phyloP scores from a whole-genome alignment of 30 jellyfish, hydroid and myxozoan species.

The Aurelia sp. region DNA sequence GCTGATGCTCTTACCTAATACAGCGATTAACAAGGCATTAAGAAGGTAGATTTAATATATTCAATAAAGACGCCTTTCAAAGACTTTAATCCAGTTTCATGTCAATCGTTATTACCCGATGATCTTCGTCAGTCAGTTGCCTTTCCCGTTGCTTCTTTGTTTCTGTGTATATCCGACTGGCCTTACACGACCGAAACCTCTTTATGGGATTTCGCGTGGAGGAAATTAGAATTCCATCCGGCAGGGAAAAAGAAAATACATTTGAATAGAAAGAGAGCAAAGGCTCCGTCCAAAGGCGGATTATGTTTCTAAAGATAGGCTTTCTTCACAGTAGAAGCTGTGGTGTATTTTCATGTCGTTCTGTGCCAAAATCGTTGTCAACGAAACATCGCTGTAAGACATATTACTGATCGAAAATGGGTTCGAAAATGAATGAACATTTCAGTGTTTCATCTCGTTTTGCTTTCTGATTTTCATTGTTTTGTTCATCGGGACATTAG shows the following conservation, averaged over 20 bases:
- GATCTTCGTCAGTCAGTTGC: no score
- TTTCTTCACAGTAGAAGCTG: slow-evolving; percentile 1
- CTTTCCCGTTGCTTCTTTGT: slow-evolving; percentile 9
- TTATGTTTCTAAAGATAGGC: not conserved
- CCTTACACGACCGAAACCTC: not conserved
- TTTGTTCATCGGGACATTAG: no score
- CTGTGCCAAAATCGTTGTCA: slow-evolving; percentile 7
- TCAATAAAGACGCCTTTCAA: slow-evolving; percentile 23
- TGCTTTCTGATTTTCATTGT: no score
- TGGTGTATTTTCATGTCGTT: not conserved
- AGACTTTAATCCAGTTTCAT: slow-evolving; percentile 45
- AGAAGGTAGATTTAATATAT: slow-evolving; percentile 44
- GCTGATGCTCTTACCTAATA: slow-evolving; percentile 13
- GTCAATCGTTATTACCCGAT: not conserved
- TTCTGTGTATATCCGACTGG: slow-evolving; percentile 6
- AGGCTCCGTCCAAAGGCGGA: not conserved
- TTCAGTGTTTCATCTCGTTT: no score
- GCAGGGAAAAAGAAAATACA: no score
- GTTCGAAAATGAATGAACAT: no score
- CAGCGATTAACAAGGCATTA: slow-evolving; percentile 13
- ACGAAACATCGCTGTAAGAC: no score
- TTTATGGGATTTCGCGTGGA: no score
- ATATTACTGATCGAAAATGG: no score
- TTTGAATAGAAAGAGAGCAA: not conserved
- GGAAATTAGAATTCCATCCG: no score